Base-by-base conservation (phyloP, 2,888 invertebrate species). In the Nezara viridula region DNA sequence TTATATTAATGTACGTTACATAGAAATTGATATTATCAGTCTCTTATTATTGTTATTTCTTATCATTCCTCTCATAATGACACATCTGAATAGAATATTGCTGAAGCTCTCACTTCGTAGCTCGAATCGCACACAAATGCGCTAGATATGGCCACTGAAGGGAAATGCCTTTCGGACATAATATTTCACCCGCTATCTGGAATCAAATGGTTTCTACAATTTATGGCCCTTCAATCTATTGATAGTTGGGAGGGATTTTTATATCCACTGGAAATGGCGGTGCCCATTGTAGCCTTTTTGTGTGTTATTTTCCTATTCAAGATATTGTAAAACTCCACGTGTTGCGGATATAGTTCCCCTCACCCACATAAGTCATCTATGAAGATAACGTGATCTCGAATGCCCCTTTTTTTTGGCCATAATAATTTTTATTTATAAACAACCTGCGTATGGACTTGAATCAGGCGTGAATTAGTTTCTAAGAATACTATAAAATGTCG, bases 211-310 rank as follows among this genome's bases (percentile, higher is more conserved):
- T 12, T n/a, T 12, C 81, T 47, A 81, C 81, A 47, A 81, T 81
- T 81, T 81, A 81, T 81, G 44, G 5, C n/a, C n/a, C n/a, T 81
- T 81, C 81, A 44, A 81, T 47, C 81, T 44, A 81, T 81, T 44
- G 44, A 73, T 73, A 73, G 32, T 73, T 73, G 32, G 2, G 19
- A 3, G 19, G 32, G 37, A 19, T 73, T 73, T 73, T 73, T 73
- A 37, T 32, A 60, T 27, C 27, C 1, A 10, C 14, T 5, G 6
- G n/a, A 44, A 7, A 12, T 19, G 19, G n/a, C 27, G 27, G 27
- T 60, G 16, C 27, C 60, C 5, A 60, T 60, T 27, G 7, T 0
- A 60, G 27, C 4, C 14, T 12, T 60, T 55, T 55, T 9, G 5
- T 52, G n/a, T 10, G 55, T 60, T 73, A 10, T 73, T 19, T 73